Evolutionary conservation across 2,888 invertebrate species (phyloP), one percentile per base, ranked within the genome.

Genomic region (Morpho deidamia): DNA sequence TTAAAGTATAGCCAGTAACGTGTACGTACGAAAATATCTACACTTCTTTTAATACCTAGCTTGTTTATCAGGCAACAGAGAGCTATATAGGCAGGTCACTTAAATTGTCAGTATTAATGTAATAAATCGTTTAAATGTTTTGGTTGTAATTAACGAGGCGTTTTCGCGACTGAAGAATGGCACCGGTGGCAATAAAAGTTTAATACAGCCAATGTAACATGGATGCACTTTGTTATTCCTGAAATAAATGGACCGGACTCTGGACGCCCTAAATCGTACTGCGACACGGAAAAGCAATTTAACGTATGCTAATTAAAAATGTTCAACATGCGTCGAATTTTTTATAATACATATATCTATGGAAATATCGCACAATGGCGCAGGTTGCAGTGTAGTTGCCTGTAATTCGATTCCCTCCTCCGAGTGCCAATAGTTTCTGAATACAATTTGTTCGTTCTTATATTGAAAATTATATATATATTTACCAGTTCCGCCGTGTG

Each of bases 61-160:
- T 23, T 23, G 23, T 23, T 23, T 23, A 23, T 23, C 23, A 23
- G 23, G 3, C 23, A 23, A 14, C 14, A 14, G 14, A 14, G 23
- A 23, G 23, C 23, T 23, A n/a, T n/a, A n/a, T n/a, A 5, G 23
- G 5, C 4, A 23, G 23, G 23, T 23, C 5, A 23, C 23, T 23
- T 23, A 23, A 3, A 23, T 23, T 23, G 23, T 23, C 5, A 5
- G 37, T 37, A 34, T 8, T 11, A 78, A 80, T 74, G 73, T 74
- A 72, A 83, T 85, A 82, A 84, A 85, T 85, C 83, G 81, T 72
- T 72, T 78, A 78, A 83, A 85, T 78, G 82, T 78, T 81, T 78
- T 70, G 72, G 71, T 56, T 63, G 81, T 83, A 84, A 85, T 86
- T 83, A 84, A 86, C 81, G 79, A 77, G 71, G 59, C 75, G 79